Conservation (phyloP, 1,140 invertebrate species). For the Chelonus insularis region DNA sequence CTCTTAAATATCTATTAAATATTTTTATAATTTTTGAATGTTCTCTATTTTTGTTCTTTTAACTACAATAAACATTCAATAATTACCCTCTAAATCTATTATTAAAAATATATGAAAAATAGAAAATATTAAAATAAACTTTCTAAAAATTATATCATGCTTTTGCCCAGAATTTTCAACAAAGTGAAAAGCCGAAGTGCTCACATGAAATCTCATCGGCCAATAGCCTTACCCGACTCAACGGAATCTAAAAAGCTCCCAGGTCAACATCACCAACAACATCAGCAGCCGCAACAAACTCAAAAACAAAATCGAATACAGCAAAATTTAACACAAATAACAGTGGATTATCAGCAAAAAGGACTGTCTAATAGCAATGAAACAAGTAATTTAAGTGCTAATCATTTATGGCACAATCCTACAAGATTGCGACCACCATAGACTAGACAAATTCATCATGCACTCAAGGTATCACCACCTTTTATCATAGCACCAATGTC, state of each 20-base stretch:
- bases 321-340: constrained; percentile 27
- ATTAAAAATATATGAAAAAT: no score
- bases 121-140: no score
- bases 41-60: no score
- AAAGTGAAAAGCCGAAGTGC: constrained; percentile 98
- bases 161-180: constrained; percentile 85
- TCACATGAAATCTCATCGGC: constrained; percentile 96
- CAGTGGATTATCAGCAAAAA: constrained; percentile 37
- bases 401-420: constrained; percentile 49
- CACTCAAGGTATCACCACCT: no score
- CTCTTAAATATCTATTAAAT: no score
- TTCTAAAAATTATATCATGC: no score
- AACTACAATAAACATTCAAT: no score
- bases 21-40: no score
- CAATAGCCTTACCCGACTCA: constrained; percentile 61
- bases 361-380: constrained; percentile 28
- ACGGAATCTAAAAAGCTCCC: constrained; percentile 55
- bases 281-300: constrained; percentile 10
- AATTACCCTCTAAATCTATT: no score
- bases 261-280: constrained; percentile 40
- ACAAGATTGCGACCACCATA: constrained; percentile 58
- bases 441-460: constrained; percentile 26
- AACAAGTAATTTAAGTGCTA: constrained; percentile 31
- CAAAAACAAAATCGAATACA: constrained; percentile 16
- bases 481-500: no score